These are phyloP conservation scores for Calidris pugnax DNA, from an alignment of 2,113 vertebrate genomes.

Conservation along the genomic window DNA sequence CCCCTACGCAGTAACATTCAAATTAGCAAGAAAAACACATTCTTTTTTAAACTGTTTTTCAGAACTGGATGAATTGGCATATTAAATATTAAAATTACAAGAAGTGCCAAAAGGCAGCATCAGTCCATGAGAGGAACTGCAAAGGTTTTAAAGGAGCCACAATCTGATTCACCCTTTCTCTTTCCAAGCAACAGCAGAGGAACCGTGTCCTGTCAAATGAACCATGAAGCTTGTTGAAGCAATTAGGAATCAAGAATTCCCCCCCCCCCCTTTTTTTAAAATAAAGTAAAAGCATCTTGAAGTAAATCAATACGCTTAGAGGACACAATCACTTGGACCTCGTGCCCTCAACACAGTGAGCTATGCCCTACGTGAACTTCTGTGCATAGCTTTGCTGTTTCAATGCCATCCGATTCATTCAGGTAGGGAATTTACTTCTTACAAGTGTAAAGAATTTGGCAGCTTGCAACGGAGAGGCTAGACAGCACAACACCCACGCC, in stretches of 20 bases:
- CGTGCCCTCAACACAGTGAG: background rate
- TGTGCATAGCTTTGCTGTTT: background rate
- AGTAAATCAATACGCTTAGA: background rate
- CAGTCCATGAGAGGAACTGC: background rate
- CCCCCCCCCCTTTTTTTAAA: background rate
- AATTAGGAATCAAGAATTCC: background rate
- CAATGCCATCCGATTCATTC: background rate
- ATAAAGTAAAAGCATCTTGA: background rate
- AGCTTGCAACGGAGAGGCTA: background rate
- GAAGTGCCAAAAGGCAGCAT: background rate
- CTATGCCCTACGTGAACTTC: background rate
- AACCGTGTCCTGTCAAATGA: background rate
- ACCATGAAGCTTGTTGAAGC: background rate
- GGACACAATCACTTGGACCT: background rate
- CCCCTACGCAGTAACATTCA: background rate
- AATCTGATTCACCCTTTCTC: background rate
- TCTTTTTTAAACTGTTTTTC: background rate
- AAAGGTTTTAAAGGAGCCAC: background rate
- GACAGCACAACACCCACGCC: background rate
- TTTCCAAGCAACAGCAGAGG: background rate
- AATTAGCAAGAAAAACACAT: background rate
- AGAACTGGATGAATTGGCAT: background rate
- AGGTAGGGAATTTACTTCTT: background rate
- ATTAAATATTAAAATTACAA: slow-evolving; percentile 10
- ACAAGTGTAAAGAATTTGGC: background rate